Base-by-base conservation (phyloP, 2,888 invertebrate species). In the Leucozona laternaria region DNA sequence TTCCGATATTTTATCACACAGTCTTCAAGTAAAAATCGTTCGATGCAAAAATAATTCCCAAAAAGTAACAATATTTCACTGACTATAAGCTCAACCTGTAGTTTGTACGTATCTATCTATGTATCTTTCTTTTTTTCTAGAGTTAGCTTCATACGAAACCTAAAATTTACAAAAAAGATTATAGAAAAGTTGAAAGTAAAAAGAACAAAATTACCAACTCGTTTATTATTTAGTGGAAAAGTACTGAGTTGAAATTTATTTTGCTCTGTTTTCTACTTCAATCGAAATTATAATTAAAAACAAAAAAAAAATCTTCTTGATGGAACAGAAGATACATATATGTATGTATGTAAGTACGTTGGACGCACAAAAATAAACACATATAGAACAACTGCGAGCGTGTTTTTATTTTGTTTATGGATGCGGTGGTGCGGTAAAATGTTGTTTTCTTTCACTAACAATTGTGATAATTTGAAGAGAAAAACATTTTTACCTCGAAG, bases 221-320 rank as follows among this genome's bases (percentile, higher is more conserved):
- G 15, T 60, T 37, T 58, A 20, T 58, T 40, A 10, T 58, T 55
- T 64, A 76, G 68, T 80, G 84, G 84, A 85, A 85, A 85, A 85
- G 72, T 85, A 85, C 84, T 68, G 84, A 22, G 45, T 72, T 80
- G 72, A 80, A 85, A 85, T 80, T 80, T 84, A 60, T 60, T 64
- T 84, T 79, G 58, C 66, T 76, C 53, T 55, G 71, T 66, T 80
- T 72, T 68, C 45, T 31, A 62, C 80, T 80, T 80, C 76, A 85
- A 80, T 72, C 77, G 68, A 68, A 85, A 76, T 79, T 76, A 76
- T 72, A 76, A 79, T 84, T 79, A 79, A 79, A 84, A 66, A 50
- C 2, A 70, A 72, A 70, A 34, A 28, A 10, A 15, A 76, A 71
- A 80, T 77, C 80, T 77, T 71, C 84, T 66, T 34, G 57, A 57